Base-by-base conservation (phyloP, 2,113 vertebrate species). In the Hyperopisus bebe region DNA sequence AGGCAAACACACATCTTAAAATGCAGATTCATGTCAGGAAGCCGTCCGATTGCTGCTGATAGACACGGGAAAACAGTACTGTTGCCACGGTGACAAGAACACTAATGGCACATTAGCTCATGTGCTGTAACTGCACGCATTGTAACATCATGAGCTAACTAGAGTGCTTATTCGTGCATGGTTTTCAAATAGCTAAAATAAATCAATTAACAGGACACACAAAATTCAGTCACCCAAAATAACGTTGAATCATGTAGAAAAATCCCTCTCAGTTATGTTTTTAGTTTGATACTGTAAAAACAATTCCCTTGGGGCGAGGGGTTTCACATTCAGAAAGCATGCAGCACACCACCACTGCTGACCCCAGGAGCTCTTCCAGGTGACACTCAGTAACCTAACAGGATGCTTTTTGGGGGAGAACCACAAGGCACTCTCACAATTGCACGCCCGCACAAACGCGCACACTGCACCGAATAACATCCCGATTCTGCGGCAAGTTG, bases 1-100 rank as follows among this genome's bases (percentile, higher is more conserved):
- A 84, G 24, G 87, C 31, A 90, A 1, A 92, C 55, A 91, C 2
- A 50, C 50, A 70, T 42, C 8, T 77, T 86, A 86, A 48, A 8
- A 39, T 47, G 24, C 42, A 47, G 46, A 27, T 24, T 48, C 85
- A 39, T 15, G 48, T 31, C 24, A 35, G 85, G 31, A 86, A 86
- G 31, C 55, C 0, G 39, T 24, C 82, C 3, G 9, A 62, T 88
- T 62, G 31, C 48, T 19, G 27, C 50, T 19, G 74, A 80, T 11
- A 80, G 74, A 80, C 74, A 35, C 1, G 74, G 74, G 19, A 84
- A 47, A n/a, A 47, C 42, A 47, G 82, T 44, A 47, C 19, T 21
- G 82, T 24, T 24, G 42, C 21, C 21, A 47, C 15, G 70, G 35
- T 17, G 74, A 80, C 74, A 35, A 3, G 66, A 74, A 11, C 10